Percentiles rank a stretch among this genome's conserved stretches.
These are phyloP conservation scores for Macaria liturata DNA, from an alignment of 2,888 invertebrate species.

Conservation along the genomic window DNA sequence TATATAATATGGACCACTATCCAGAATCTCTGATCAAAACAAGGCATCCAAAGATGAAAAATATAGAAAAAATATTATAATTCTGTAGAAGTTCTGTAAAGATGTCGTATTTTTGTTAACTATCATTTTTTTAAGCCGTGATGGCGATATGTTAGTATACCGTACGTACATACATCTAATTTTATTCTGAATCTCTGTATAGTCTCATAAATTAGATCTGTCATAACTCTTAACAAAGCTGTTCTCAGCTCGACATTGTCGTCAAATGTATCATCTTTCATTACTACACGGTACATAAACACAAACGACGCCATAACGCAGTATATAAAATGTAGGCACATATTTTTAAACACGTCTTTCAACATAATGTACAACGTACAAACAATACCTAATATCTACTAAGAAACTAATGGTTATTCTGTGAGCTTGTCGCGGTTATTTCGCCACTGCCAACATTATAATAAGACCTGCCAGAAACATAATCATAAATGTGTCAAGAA, in stretches of 20 bases:
- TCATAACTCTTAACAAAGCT: too few species aligned
- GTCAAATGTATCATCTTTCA: neutral
- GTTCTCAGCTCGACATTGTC: neutral
- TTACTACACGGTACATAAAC: slow-evolving; percentile 1
- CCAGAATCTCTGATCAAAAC: too few species aligned
- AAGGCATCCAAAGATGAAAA: too few species aligned
- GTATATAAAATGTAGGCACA: neutral
- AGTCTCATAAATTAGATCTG: too few species aligned
- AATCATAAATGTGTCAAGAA: slow-evolving; percentile 23
- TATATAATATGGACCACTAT: too few species aligned
- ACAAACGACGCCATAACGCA: neutral
- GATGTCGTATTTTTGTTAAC: too few species aligned
- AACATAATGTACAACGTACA: slow-evolving; percentile 1
- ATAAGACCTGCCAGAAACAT: slow-evolving; percentile 17
- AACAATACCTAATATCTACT: neutral
- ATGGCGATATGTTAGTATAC: too few species aligned
- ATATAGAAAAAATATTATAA: too few species aligned
- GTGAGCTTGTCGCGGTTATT: slow-evolving; percentile 5
- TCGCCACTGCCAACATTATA: slow-evolving; percentile 20
- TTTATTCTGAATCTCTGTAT: too few species aligned
- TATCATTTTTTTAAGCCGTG: too few species aligned
- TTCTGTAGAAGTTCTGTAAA: too few species aligned
- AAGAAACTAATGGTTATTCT: neutral
- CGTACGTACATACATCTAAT: too few species aligned
- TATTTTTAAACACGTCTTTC: slow-evolving; percentile 1